A percentile compares a stretch with the other conserved stretches of the same genome.
Evolutionary conservation across 2,888 invertebrate genomes (phyloP).

Genomic region (Reticulitermes lucifugus): DNA sequence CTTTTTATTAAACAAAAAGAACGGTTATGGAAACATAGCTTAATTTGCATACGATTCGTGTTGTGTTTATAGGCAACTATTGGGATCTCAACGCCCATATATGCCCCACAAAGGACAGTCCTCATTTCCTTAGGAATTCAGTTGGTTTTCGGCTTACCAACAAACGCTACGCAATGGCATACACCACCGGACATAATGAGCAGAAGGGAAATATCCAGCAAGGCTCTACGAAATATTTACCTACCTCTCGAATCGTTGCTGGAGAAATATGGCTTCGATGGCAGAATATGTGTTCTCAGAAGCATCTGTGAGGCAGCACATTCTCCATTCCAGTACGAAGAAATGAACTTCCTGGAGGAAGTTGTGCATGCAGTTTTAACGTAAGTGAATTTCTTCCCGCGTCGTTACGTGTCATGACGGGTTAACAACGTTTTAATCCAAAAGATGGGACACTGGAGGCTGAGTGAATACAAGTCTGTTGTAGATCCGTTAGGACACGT

Average conservation of each 20-base stretch:
- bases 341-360: slow-evolving; percentile 75
- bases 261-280: slow-evolving; percentile 71
- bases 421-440: too few species aligned
- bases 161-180: slow-evolving; percentile 70
- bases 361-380: slow-evolving; percentile 80
- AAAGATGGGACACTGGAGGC: too few species aligned
- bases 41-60: too few species aligned
- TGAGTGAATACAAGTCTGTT: too few species aligned
- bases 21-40: too few species aligned
- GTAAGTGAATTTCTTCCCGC: slow-evolving; percentile 65
- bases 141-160: slow-evolving; percentile 75
- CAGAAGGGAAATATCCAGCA: not conserved
- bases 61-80: slow-evolving; percentile 57
- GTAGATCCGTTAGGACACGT: too few species aligned
- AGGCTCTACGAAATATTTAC: not conserved
- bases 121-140: slow-evolving; percentile 75
- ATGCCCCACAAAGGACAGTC: slow-evolving; percentile 71
- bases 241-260: slow-evolving; percentile 60
- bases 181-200: slow-evolving; percentile 58
- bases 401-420: too few species aligned
- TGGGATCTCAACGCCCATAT: slow-evolving; percentile 70
- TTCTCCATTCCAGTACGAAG: slow-evolving; percentile 72
- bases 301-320: slow-evolving; percentile 83
- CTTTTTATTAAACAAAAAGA: too few species aligned
- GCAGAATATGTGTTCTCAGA: slow-evolving; percentile 77